A percentile compares a stretch with the other conserved stretches of the same genome.
phyloP scores from a whole-genome alignment of 2,797 vertebrate genomes.

The Anisognathus igniventris region DNA sequence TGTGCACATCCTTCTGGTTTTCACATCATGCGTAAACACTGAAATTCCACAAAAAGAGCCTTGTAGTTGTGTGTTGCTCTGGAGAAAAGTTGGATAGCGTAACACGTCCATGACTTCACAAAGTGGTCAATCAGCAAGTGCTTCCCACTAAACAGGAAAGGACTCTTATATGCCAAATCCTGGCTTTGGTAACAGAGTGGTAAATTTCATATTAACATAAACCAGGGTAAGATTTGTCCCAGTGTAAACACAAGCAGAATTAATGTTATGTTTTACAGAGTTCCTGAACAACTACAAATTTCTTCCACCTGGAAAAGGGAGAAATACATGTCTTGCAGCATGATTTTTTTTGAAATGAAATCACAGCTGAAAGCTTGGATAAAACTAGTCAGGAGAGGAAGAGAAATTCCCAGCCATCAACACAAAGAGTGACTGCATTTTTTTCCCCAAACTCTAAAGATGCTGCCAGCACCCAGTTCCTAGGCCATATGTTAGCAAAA shows the following conservation, averaged over 20 bases:
- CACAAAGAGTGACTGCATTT: not conserved
- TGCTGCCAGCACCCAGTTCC: not conserved
- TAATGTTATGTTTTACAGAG: not conserved
- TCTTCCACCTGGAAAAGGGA: not conserved
- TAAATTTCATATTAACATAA: not conserved
- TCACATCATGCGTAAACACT: not conserved
- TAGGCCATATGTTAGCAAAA: slow-evolving; percentile 14
- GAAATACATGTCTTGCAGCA: not conserved
- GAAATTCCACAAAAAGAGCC: not conserved
- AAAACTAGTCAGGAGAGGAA: not conserved
- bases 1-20: slow-evolving; percentile 6
- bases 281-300: not conserved
- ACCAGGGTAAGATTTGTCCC: not conserved
- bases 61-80: not conserved
- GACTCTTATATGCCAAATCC: not conserved
- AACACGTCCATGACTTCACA: not conserved
- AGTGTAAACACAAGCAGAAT: not conserved
- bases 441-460: not conserved
- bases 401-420: not conserved
- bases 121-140: not conserved
- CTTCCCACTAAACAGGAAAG: not conserved
- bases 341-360: not conserved
- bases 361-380: not conserved
- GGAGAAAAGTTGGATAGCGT: not conserved
- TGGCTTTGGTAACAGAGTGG: not conserved